Base-by-base conservation (phyloP, 2,797 vertebrate genomes). In the Typhlichthys eigenmanni region DNA sequence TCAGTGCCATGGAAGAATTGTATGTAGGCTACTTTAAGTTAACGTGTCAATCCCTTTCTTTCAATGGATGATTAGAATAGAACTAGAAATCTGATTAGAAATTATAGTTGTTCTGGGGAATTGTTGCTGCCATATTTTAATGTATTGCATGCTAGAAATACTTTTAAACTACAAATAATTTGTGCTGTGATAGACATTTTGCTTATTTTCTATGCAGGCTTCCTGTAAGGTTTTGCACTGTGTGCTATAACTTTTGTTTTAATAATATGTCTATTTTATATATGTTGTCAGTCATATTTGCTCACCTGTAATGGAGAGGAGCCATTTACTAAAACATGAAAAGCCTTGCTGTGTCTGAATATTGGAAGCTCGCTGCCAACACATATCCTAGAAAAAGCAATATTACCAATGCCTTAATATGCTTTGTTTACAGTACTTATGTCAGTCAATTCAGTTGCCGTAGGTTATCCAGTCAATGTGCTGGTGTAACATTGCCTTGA, bases 351-450 rank as follows among this genome's bases (percentile, higher is more conserved):
- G 51, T 65, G 55, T 2, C 46, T 43, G 52, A 49, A 52, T 56
- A 16, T 58, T 51, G 14, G 16, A 67, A 64, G 66, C 24, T 73
- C 62, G 78, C 81, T 77, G 79, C 74, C 76, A 78, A 58, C 55
- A 66, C 19, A 46, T 17, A 1, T 13, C 69, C 69, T 47, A 47
- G n/a, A 58, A 60, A 66, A 66, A 64, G 71, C 74, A 84, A 83
- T 68, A 80, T 34, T 69, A 64, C 55, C 4, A 0, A 75, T 64
- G 84, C 85, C 85, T 87, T 85, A 84, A 84, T 58, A 64, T 60
- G 13, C 8, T 38, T 66, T 69, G 38, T 38, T 38, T 38, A 38
- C 38, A 38, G 38, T 38, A 38, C 9, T 5, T 38, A 38, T 38
- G 6, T 38, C 38, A 38, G 78, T 19, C 55, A 69, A 63, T 75